Base-by-base conservation (phyloP, 2,113 vertebrate species). In the Malurus melanocephalus region DNA sequence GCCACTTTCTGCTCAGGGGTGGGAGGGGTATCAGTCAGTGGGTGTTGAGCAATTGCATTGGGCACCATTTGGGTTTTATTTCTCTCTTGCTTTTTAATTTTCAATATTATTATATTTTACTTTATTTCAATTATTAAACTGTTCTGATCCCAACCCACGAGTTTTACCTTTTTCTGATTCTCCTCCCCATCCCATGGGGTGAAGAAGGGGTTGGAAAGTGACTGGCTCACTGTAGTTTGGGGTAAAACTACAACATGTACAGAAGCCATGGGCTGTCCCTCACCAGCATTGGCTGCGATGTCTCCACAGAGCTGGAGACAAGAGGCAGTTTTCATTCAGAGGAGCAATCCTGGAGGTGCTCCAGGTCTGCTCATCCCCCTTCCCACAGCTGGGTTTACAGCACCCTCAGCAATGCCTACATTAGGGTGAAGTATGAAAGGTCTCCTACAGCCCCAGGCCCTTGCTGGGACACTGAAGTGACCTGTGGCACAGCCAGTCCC, bases 21-120 rank as follows among this genome's bases (percentile, higher is more conserved):
- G 6, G 23, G 38, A 40, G 18, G 11, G 21, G 5, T 20, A 33
- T 26, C 20, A 8, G 20, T 46, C 28, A 40, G 40, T 0, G 0
- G 9, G 28, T 30, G 11, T 9, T 40, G 40, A 74, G 28, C 52
- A 87, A 17, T 38, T 59, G 23, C 28, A 33, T 24, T 53, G 40
- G 13, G 20, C 28, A 46, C 27, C 2, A 4, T 20, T 46, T 59
- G 15, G 4, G 0, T 60, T 66, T 60, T 67, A 46, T 48, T 33
- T 9, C 14, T 42, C 14, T 53, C 24, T 60, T 9, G 14, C 16
- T 52, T 38, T 64, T 38, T 38, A 3, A 33, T 33, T 62, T 69
- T 71, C 24, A 18, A 74, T 80, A 33, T 22, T 19, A 43, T 27
- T 46, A 15, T 33, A 78, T 64, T 49, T 49, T 43, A 56, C 13